These are phyloP conservation scores for Heloderma charlesbogerti DNA, from an alignment of 2,113 vertebrate species.

Conservation along the genomic window DNA sequence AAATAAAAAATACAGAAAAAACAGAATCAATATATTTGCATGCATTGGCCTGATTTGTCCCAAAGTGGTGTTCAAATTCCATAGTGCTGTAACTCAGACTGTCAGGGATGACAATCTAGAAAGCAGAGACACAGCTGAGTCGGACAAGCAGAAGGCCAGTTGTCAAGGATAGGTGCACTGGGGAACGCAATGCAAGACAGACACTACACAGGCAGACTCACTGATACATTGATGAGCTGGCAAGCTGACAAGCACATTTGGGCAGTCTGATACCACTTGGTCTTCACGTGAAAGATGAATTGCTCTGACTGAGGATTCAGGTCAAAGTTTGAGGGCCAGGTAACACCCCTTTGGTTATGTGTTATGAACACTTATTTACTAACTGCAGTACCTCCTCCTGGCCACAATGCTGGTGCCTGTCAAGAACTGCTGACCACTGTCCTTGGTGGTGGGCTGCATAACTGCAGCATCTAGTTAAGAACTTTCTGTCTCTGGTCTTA, in stretches of 20 bases:
- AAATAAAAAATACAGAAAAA: too few relatives aligned
- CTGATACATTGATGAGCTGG: not conserved
- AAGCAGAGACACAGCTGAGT: not conserved
- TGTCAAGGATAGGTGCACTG: not conserved
- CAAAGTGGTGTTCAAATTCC: not conserved
- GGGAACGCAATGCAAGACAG: not conserved
- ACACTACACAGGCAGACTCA: not conserved
- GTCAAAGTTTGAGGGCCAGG: not conserved
- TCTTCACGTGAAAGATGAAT: not conserved
- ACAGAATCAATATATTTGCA: not conserved
- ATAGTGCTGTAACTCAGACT: not conserved
- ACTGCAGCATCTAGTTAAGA: not conserved
- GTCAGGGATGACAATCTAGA: not conserved
- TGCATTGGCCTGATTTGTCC: not conserved
- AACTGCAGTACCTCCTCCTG: not conserved
- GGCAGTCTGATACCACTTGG: not conserved
- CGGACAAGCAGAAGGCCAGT: not conserved
- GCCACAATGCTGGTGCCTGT: not conserved
- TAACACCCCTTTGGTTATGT: not conserved
- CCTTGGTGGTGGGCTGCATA: not conserved
- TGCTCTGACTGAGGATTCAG: not conserved
- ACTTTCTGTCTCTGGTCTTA: not conserved
- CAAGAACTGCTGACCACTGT: not conserved
- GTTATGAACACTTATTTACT: not conserved
- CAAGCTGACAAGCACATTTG: not conserved